Percentiles rank a stretch among this genome's conserved stretches.
Evolutionary conservation across 2,888 invertebrate genomes (phyloP).

Genomic region (Dyspetes luteomarginatus): DNA sequence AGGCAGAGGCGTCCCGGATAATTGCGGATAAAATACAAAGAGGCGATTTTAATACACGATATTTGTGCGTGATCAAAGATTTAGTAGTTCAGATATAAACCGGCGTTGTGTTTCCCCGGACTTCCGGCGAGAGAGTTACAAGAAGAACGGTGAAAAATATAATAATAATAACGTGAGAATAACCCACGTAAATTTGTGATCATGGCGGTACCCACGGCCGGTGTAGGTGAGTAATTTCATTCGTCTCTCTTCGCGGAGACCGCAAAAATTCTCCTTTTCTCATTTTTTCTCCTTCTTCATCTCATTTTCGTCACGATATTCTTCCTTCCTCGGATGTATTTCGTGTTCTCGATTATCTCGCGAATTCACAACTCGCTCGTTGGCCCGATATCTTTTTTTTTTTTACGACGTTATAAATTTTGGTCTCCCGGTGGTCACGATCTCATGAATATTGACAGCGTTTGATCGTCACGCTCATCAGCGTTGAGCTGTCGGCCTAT

Average conservation of each 20-base stretch:
- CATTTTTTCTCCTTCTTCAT: constrained; percentile 51
- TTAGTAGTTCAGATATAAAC: neutral
- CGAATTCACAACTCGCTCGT: neutral
- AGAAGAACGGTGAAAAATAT: constrained; percentile 10
- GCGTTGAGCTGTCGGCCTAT: too few relatives aligned
- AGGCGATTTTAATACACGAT: neutral
- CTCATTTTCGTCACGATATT: neutral
- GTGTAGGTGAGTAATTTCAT: constrained; percentile 90
- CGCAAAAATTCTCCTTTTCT: constrained; percentile 59
- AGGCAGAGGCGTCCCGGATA: neutral
- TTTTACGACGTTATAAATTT: neutral
- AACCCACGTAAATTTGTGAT: constrained; percentile 81
- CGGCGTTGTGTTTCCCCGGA: constrained; percentile 36
- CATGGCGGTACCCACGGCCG: constrained; percentile 96
- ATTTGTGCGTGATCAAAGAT: neutral
- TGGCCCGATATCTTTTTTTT: neutral
- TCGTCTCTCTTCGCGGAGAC: constrained; percentile 54
- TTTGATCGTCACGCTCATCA: neutral
- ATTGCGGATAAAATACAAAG: neutral
- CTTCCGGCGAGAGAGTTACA: constrained; percentile 31
- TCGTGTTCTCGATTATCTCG: neutral
- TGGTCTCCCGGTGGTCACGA: neutral
- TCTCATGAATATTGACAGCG: neutral
- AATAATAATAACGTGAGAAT: constrained; percentile 76
- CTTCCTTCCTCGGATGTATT: neutral